These are phyloP conservation scores for Eueides isabella DNA, from an alignment of 1,140 invertebrate species.

Conservation along the genomic window DNA sequence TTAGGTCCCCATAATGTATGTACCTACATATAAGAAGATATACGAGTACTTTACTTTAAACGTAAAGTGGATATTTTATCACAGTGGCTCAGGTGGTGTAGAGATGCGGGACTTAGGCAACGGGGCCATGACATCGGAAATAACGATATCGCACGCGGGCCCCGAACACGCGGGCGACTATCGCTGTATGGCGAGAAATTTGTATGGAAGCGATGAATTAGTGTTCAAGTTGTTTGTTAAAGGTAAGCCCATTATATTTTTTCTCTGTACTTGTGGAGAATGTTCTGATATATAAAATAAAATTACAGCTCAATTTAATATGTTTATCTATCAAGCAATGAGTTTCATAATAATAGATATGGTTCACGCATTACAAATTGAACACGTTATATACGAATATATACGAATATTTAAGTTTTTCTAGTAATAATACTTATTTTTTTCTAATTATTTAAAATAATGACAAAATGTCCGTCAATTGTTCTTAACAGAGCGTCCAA, in stretches of 20 bases:
- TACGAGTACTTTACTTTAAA: background rate
- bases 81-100: constrained; percentile 70
- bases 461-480: background rate
- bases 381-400: too few species aligned
- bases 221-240: constrained; percentile 70
- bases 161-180: constrained; percentile 76
- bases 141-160: constrained; percentile 69
- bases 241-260: constrained; percentile 48
- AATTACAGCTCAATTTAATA: too few species aligned
- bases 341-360: too few species aligned
- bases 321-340: too few species aligned
- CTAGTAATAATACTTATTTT: too few species aligned
- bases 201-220: constrained; percentile 71
- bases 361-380: too few species aligned
- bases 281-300: too few species aligned
- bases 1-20: background rate
- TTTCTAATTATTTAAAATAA: too few species aligned
- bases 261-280: too few species aligned
- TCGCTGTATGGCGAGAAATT: constrained; percentile 66
- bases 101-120: constrained; percentile 69
- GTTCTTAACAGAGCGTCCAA: constrained; percentile 60
- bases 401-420: too few species aligned
- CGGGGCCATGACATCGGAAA: constrained; percentile 65
- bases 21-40: background rate
- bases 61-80: constrained; percentile 25